Base-by-base conservation (phyloP, 2,113 vertebrate genomes). In the Panthera leo region DNA sequence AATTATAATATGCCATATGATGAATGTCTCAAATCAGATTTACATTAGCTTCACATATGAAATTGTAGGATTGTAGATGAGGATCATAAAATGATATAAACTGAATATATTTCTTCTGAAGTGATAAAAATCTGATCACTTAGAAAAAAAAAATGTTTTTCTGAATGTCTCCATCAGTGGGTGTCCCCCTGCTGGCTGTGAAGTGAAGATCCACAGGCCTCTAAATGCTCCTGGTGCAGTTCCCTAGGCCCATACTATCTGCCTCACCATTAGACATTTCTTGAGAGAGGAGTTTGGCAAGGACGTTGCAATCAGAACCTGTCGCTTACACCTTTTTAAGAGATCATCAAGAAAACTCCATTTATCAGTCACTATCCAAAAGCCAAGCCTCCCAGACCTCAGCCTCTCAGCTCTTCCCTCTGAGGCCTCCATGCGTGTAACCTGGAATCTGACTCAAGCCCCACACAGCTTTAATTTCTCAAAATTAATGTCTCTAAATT, bases 11-110 rank as follows among this genome's bases (percentile, higher is more conserved):
- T 36, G 31, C 25, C 11, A 48, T 36, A 18, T 7, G 18, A 87
- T 90, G 73, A 86, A 73, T 45, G 23, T 34, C 31, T 79, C 80
- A 79, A 63, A 55, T 84, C 36, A 65, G 11, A 88, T 36, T 70
- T 84, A 11, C 12, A 58, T 91, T 89, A 71, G 34, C 23, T 95
- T 91, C n/a, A 75, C 67, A 86, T 42, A 48, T 21, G 63, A 95
- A 84, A 76, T 63, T 45, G 9, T 86, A 8, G 36, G 53, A 36
- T 65, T 93, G 15, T 86, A 53, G 25, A 55, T 36, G 25, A 42
- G 27, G 5, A 3, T 79, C 5, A n/a, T 58, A 67, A 84, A 73
- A 85, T 58, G 51, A 88, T 31, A 89, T 27, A 73, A 48, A 73
- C 3, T 75, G 34, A 75, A 91, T 73, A 53, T n/a, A 27, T n/a